Percentiles rank a stretch among this genome's conserved stretches.
Evolutionary conservation across 1,140 invertebrate genomes (phyloP).

Genomic region (Doryteuthis pealeii): DNA sequence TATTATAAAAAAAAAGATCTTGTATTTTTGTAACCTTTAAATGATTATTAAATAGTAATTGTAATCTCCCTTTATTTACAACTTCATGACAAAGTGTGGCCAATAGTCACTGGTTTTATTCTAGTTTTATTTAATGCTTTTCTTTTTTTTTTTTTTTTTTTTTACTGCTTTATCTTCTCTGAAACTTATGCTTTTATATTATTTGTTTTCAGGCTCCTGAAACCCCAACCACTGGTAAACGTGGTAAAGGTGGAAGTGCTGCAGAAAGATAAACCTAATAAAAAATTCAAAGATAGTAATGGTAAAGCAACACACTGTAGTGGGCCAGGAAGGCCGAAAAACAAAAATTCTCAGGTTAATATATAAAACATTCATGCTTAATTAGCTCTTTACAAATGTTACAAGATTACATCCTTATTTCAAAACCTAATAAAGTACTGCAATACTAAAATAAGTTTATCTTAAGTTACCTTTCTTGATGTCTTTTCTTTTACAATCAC

Average conservation of each 20-base stretch:
- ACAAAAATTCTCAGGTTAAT: slow-evolving; percentile 47
- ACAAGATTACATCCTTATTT: neutral
- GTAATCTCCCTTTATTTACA: too few species aligned
- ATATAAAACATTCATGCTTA: neutral
- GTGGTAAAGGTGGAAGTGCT: slow-evolving; percentile 45
- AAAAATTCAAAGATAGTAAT: slow-evolving; percentile 56
- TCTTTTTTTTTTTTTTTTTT: neutral
- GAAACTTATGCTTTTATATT: too few species aligned
- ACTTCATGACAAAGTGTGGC: too few species aligned
- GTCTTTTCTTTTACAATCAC: too few species aligned
- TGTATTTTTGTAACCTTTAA: too few species aligned
- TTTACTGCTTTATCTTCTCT: neutral
- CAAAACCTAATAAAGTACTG: too few species aligned
- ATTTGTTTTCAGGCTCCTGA: slow-evolving; percentile 60
- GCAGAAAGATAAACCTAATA: slow-evolving; percentile 53
- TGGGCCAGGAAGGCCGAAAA: slow-evolving; percentile 39
- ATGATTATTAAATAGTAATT: too few species aligned
- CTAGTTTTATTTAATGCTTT: neutral
- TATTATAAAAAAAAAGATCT: too few species aligned
- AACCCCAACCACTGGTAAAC: slow-evolving; percentile 46
- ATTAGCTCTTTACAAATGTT: neutral
- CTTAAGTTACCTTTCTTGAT: too few species aligned
- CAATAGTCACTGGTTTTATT: too few species aligned
- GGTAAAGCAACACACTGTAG: slow-evolving; percentile 41
- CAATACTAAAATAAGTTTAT: too few species aligned